Evolutionary conservation across 2,113 vertebrate species (phyloP), one percentile per base, ranked within the genome.

Genomic region (Camelus bactrianus): DNA sequence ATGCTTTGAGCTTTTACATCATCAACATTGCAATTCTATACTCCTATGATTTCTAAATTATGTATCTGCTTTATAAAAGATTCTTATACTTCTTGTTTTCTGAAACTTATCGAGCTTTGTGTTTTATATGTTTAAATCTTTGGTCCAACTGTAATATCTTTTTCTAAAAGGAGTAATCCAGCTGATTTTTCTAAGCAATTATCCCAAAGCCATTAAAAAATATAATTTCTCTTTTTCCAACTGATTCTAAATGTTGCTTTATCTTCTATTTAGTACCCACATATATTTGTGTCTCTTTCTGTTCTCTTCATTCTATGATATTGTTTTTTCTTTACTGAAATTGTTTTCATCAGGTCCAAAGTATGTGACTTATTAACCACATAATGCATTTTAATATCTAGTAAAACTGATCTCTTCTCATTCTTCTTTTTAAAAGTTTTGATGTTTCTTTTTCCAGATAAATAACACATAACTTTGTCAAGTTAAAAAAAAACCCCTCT

Each of bases 171-270:
- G 8, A 48, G 24, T 70, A 75, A n/a, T 38, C 4, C 16, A 83
- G 8, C 0, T 95, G 75, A 58, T 28, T 85, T 54, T 35, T 24
- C 30, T 38, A 89, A 70, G 8, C 5, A 48, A 13, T 67, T 64
- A 32, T 90, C 15, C 10, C 6, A 28, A 93, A 93, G 64, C 20
- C 38, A 91, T 60, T 62, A 13, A 75, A 94, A 69, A 15, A 92
- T 54, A 81, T 19, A 91, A 69, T 72, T 8, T 92, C 10, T 93
- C 7, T 91, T 83, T 76, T 65, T 56, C 12, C 42, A 42, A 77
- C 4, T 54, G 30, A 70, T 73, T 95, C 86, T 86, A 91, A 90
- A 58, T 89, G 30, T 30, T 50, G 20, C n/a, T 92, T 95, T 83
- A 89, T 82, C 12, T 83, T 77, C 28, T 80, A 70, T 60, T 89